Evolutionary conservation across 1,140 invertebrate genomes (phyloP), one percentile per base, ranked within the genome.

Genomic region (Euura saliciscinereae): DNA sequence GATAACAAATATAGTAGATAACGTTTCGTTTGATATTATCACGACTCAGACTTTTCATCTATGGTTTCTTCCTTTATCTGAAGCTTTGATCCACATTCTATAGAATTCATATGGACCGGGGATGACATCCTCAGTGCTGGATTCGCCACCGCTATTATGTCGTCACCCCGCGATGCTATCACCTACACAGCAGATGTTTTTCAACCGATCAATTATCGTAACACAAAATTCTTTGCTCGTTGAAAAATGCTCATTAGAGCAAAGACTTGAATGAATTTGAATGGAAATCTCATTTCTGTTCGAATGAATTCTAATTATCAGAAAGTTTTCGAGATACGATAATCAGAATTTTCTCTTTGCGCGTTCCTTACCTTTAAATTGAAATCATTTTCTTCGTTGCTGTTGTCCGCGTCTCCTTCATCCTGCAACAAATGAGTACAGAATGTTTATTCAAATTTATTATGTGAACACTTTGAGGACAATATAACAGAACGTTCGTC

Each of bases 61-160:
- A 78, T 71, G 44, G 82, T 82, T 76, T 87, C 86, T 77, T 87
- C 85, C 71, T 87, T 87, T 77, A 87, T 86, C 42, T 85, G 79
- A 77, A 85, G 85, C 78, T 28, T 7, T 11, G 66, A 10, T 10
- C 77, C 85, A 78, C 84, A 86, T 75, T 86, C 85, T 85, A 87
- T 87, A 59, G 51, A 59, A n/a, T 59, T 59, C 3, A 59, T 59
- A n/a, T 59, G 78, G 42, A 88, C 84, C 28, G 88, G 87, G 6
- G 87, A 77, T 43, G 89, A 89, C 80, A 92, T 86, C 0, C 90
- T 90, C 74, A 96, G 86, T 2, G 94, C 95, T 11, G 95, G 95
- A 89, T 96, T 96, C 6, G 94, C 93, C 2, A 96, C 94, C 0
- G 95, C 95, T 79, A 96, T 96, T 77, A 96, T 96, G 84, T 95